A percentile compares a stretch with the other conserved stretches of the same genome.
These are phyloP conservation scores for Vollenhovia emeryi DNA, from an alignment of 1,140 invertebrate genomes.

Conservation along the genomic window DNA sequence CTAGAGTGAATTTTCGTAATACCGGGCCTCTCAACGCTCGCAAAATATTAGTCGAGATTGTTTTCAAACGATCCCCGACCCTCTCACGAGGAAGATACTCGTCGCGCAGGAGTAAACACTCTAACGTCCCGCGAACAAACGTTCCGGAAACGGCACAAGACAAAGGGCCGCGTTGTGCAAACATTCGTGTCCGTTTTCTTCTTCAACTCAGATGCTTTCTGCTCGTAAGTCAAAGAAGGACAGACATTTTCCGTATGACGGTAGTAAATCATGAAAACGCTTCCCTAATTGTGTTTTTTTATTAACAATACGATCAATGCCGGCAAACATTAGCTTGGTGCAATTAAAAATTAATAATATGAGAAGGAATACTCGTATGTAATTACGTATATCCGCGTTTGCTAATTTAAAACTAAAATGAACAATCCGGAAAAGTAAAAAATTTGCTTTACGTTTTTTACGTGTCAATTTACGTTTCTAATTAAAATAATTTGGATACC, in stretches of 20 bases:
- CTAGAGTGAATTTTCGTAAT: slow-evolving; percentile 50
- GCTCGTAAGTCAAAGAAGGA: slow-evolving; percentile 2
- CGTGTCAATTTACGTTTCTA: not conserved
- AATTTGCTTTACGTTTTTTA: not conserved
- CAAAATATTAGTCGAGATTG: slow-evolving; percentile 61
- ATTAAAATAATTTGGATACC: slow-evolving; percentile 18
- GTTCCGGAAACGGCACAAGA: slow-evolving; percentile 38
- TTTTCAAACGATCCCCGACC: slow-evolving; percentile 53
- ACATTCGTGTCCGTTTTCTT: slow-evolving; percentile 40
- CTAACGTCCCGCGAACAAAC: slow-evolving; percentile 42
- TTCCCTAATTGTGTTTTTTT: not conserved
- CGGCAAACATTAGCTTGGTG: not conserved
- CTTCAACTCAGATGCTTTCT: slow-evolving; percentile 14
- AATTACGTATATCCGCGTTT: not conserved
- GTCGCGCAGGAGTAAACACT: slow-evolving; percentile 42
- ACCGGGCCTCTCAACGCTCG: slow-evolving; percentile 5
- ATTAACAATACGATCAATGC: not conserved
- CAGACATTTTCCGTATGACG: not conserved
- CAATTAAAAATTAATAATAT: not conserved
- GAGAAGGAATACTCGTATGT: not conserved
- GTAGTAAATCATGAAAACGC: not conserved
- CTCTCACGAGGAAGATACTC: slow-evolving; percentile 35
- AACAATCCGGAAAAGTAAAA: not conserved
- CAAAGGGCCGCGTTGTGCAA: slow-evolving; percentile 41
- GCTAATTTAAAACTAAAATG: not conserved